Evolutionary conservation across 2,888 invertebrate species (phyloP).

Genomic region (Monochamus alternatus): DNA sequence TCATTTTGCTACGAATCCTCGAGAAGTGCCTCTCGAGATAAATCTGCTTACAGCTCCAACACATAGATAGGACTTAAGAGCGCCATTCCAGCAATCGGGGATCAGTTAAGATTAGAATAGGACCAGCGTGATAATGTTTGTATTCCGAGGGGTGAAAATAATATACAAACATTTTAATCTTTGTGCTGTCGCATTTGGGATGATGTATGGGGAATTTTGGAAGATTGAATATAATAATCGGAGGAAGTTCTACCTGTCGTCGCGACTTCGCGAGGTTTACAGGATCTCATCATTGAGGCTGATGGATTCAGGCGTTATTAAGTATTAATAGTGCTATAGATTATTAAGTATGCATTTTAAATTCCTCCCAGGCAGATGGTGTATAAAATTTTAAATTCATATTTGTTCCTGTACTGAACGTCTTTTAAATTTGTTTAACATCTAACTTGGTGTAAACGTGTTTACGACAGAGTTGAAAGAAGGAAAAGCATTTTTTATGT

Average conservation of each 20-base stretch:
- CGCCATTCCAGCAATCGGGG: conserved; percentile 17
- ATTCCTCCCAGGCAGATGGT: too few species aligned
- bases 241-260: background rate
- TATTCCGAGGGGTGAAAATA: conserved; percentile 21
- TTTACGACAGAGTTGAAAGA: too few species aligned
- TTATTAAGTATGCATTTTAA: background rate
- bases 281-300: background rate
- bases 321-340: background rate
- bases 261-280: background rate
- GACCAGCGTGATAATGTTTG: conserved; percentile 28
- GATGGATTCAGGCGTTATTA: background rate
- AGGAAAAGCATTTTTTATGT: too few species aligned
- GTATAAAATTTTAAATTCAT: too few species aligned
- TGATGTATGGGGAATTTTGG: conserved; percentile 23
- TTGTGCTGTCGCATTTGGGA: conserved; percentile 11
- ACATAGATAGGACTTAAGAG: conserved; percentile 15
- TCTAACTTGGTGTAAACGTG: too few species aligned
- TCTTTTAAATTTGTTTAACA: too few species aligned
- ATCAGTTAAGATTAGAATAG: conserved; percentile 31
- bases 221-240: conserved; percentile 14
- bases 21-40: background rate
- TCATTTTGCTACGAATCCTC: too few species aligned
- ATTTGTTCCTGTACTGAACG: too few species aligned
- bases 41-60: conserved; percentile 7
- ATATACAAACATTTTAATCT: conserved; percentile 34